phyloP scores from a whole-genome alignment of 2,113 vertebrate species.

The Gyps fulvus region DNA sequence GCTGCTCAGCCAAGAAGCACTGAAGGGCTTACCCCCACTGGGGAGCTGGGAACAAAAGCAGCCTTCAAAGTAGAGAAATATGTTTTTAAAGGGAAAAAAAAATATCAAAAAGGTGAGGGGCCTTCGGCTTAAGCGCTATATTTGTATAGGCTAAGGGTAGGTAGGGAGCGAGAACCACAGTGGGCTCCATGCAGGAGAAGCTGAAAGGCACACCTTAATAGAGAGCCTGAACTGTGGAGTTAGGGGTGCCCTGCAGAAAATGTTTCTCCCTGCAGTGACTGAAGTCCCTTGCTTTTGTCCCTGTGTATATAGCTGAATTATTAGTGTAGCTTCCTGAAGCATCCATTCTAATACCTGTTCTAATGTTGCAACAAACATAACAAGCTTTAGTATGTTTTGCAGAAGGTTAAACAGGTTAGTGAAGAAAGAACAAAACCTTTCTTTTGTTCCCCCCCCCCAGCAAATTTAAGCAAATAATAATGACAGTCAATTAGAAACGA shows the following conservation, averaged over 20 bases:
- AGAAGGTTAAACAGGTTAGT: background rate
- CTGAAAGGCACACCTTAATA: background rate
- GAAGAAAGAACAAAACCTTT: background rate
- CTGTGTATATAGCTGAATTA: background rate
- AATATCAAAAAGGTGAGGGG: background rate
- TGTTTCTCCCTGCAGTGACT: background rate
- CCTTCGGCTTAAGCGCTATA: background rate
- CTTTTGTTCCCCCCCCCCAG: background rate
- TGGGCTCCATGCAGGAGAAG: background rate
- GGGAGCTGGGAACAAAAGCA: background rate
- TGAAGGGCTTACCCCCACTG: background rate
- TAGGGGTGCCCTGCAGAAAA: background rate
- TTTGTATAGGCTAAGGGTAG: background rate
- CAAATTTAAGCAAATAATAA: background rate
- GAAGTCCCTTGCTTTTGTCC: background rate
- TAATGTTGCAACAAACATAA: background rate
- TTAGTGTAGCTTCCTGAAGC: background rate
- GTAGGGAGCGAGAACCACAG: background rate
- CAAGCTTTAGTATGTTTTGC: background rate
- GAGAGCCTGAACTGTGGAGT: background rate
- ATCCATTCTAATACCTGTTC: background rate
- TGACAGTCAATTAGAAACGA: background rate
- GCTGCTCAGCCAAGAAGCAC: background rate
- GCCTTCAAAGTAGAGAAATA: background rate
- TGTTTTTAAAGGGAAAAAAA: background rate